These are phyloP conservation scores for Elaphurus davidianus DNA, from an alignment of 2,113 vertebrate genomes.

Conservation along the genomic window DNA sequence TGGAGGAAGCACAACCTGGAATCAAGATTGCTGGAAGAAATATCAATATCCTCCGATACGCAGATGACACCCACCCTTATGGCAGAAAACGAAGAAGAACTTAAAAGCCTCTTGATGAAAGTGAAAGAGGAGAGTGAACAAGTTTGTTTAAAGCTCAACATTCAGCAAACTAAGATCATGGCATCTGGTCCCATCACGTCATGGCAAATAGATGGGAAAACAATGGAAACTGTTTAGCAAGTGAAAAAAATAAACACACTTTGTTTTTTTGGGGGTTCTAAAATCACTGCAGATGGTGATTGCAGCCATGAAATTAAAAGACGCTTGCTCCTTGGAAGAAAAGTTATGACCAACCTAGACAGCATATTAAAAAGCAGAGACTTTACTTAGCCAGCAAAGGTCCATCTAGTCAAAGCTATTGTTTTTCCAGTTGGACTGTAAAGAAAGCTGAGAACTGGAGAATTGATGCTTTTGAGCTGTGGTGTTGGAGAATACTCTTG, in stretches of 20 bases:
- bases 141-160: neutral
- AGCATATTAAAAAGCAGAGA: neutral
- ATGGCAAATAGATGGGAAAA: neutral
- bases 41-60: neutral
- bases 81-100: neutral
- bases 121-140: neutral
- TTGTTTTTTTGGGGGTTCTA: rapidly evolving
- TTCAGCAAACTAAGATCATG: neutral
- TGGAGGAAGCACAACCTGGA: neutral
- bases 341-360: neutral
- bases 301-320: neutral
- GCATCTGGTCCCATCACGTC: neutral
- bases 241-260: neutral
- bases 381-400: neutral
- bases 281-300: neutral
- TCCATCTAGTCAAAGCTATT: neutral
- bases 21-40: neutral
- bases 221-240: neutral
- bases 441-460: rapidly evolving
- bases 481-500: neutral
- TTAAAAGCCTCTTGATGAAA: neutral
- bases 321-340: rapidly evolving
- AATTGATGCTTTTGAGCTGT: neutral
- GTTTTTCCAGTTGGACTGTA: neutral
- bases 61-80: neutral